Conservation (phyloP, 2,888 invertebrate genomes). For the Lasioglossum vierecki region DNA sequence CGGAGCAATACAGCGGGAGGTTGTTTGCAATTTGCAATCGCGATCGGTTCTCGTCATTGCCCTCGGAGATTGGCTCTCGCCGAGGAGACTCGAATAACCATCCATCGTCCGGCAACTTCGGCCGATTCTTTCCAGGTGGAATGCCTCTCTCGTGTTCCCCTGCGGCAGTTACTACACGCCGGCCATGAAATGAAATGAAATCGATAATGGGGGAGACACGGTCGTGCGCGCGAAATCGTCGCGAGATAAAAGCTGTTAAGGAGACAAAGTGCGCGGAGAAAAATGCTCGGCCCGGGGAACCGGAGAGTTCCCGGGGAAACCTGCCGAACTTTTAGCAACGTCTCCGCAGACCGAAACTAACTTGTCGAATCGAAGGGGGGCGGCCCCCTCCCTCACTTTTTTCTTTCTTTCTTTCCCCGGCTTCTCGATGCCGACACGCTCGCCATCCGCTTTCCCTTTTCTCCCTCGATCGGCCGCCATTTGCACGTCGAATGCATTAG, state of each 20-base stretch:
- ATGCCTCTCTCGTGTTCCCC: slow-evolving; percentile 61
- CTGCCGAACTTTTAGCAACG: slow-evolving; percentile 74
- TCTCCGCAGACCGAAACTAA: slow-evolving; percentile 71
- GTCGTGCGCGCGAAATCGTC: slow-evolving; percentile 68
- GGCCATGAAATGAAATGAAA: slow-evolving; percentile 71
- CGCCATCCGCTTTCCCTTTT: slow-evolving; percentile 47
- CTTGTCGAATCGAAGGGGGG: slow-evolving; percentile 60
- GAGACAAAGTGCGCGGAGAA: slow-evolving; percentile 66
- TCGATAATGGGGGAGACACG: slow-evolving; percentile 70
- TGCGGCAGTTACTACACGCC: slow-evolving; percentile 32
- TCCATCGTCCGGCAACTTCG: slow-evolving; percentile 64
- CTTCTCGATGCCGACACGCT: slow-evolving; percentile 74
- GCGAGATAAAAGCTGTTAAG: slow-evolving; percentile 71
- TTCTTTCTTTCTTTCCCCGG: slow-evolving; percentile 45
- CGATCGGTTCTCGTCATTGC: slow-evolving; percentile 40
- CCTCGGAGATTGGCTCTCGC: slow-evolving; percentile 57
- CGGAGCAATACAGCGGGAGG: neutral
- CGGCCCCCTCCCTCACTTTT: too few relatives aligned
- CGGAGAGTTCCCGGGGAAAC: slow-evolving; percentile 6
- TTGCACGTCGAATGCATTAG: slow-evolving; percentile 74
- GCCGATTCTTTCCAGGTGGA: slow-evolving; percentile 59
- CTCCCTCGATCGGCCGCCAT: slow-evolving; percentile 64
- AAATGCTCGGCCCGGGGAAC: slow-evolving; percentile 32
- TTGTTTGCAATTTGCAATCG: slow-evolving; percentile 50
- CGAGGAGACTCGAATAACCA: slow-evolving; percentile 66